Evolutionary conservation across 2,888 invertebrate genomes (phyloP).

Genomic region (Ephialtes manifestator): DNA sequence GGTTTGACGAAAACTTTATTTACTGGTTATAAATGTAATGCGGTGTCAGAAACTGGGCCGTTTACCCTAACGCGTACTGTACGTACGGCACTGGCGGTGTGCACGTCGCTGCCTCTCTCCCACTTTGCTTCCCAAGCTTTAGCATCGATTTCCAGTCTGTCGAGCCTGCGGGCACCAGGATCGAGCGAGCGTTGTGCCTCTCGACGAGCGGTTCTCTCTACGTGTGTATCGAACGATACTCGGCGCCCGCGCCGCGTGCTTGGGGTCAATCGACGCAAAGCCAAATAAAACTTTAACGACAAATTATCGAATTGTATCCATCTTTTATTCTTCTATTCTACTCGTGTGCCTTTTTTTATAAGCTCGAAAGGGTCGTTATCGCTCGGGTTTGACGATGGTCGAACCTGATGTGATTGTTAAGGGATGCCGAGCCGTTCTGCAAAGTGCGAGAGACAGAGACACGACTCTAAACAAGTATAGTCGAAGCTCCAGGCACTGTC

Average conservation of each 20-base stretch:
- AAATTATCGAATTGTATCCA: constrained; percentile 41
- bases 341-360: constrained; percentile 14
- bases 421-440: constrained; percentile 12
- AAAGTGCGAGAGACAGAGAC: constrained; percentile 23
- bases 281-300: constrained; percentile 45
- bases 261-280: constrained; percentile 46
- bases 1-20: too few relatives aligned
- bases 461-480: not conserved
- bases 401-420: not conserved
- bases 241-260: constrained; percentile 40
- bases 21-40: too few relatives aligned
- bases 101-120: constrained; percentile 35
- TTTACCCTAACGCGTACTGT: constrained; percentile 60
- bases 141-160: constrained; percentile 84
- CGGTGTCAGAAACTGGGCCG: too few relatives aligned
- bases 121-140: constrained; percentile 77
- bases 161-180: constrained; percentile 76
- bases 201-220: constrained; percentile 57
- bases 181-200: constrained; percentile 73
- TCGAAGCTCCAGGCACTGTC: too few relatives aligned
- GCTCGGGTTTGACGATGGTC: not conserved
- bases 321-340: constrained; percentile 1
- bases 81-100: constrained; percentile 75
- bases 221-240: constrained; percentile 61
- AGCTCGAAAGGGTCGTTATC: constrained; percentile 7